These are phyloP conservation scores for Melanargia galathea DNA, from an alignment of 2,888 invertebrate genomes.

Conservation along the genomic window DNA sequence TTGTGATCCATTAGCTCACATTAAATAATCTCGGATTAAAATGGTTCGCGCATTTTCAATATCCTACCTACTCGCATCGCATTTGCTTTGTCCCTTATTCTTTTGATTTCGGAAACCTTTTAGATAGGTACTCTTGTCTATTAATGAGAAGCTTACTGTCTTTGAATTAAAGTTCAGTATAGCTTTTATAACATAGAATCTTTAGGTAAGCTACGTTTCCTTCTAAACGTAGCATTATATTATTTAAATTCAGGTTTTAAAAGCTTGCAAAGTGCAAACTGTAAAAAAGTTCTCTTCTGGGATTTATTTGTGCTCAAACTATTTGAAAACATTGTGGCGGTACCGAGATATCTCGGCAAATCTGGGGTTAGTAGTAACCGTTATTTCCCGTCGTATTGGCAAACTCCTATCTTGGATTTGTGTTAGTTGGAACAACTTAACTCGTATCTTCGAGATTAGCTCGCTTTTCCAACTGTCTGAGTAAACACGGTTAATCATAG, in stretches of 20 bases:
- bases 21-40: conserved; percentile 14
- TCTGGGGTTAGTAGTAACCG: background rate
- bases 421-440: background rate
- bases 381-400: background rate
- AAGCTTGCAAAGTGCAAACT: too few species aligned
- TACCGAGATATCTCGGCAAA: background rate
- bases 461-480: background rate
- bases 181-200: background rate
- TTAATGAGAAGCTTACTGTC: background rate
- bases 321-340: background rate
- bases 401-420: background rate
- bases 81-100: background rate
- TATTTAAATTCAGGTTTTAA: background rate
- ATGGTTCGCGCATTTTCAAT: conserved; percentile 11
- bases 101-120: conserved; percentile 5
- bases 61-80: background rate
- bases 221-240: background rate
- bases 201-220: background rate
- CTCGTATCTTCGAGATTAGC: background rate
- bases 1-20: conserved; percentile 18
- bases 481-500: background rate
- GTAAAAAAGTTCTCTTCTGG: too few species aligned
- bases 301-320: background rate
- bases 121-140: background rate
- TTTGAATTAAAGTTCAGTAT: background rate